A percentile compares a stretch with the other conserved stretches of the same genome.
These are phyloP conservation scores for Probosciger aterrimus DNA, from an alignment of 2,113 vertebrate species.

Conservation along the genomic window DNA sequence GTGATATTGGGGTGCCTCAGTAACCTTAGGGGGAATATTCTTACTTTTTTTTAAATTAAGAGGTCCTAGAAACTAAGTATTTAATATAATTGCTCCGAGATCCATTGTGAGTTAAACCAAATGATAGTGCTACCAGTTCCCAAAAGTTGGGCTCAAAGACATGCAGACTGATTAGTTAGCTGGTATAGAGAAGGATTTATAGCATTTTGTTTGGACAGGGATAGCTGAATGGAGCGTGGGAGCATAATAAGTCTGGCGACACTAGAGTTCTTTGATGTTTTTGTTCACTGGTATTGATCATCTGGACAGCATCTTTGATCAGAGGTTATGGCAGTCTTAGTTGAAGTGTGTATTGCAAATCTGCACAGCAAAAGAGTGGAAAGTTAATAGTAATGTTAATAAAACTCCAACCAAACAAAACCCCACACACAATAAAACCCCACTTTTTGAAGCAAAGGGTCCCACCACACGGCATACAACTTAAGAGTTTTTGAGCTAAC, in stretches of 20 bases:
- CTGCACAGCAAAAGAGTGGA: neutral
- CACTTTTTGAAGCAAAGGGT: neutral
- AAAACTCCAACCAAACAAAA: neutral
- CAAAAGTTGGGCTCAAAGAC: neutral
- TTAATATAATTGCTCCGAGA: neutral
- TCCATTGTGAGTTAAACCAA: neutral
- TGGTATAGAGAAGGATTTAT: neutral
- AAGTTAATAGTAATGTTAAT: neutral
- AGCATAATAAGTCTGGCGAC: neutral
- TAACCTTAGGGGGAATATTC: neutral
- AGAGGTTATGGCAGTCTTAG: neutral
- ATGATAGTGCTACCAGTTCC: neutral
- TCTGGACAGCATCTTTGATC: neutral
- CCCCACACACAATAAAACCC: neutral
- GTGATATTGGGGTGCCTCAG: neutral
- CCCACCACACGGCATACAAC: neutral
- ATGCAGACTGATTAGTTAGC: neutral
- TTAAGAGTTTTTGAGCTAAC: neutral
- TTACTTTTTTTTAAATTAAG: neutral
- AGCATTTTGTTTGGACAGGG: neutral
- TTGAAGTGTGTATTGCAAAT: neutral
- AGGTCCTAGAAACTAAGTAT: neutral
- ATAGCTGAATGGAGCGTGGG: neutral
- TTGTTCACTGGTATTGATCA: neutral
- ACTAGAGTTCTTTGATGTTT: neutral